These are phyloP conservation scores for Lepus americanus DNA, from an alignment of 2,113 vertebrate genomes.

Conservation along the genomic window DNA sequence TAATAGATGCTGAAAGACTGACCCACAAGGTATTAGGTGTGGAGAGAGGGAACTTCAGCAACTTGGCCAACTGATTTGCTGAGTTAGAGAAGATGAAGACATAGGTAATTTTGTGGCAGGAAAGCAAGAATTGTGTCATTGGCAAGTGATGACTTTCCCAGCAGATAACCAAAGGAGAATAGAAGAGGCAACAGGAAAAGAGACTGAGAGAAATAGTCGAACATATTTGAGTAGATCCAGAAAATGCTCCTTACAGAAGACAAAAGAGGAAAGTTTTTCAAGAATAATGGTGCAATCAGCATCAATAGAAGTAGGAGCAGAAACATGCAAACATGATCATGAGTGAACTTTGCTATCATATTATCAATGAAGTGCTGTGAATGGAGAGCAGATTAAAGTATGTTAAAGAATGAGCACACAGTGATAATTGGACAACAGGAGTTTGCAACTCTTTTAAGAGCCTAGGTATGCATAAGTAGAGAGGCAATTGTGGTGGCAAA, in stretches of 20 bases:
- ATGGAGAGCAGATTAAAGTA: neutral
- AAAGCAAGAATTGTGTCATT: neutral
- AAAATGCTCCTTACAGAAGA: neutral
- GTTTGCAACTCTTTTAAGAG: neutral
- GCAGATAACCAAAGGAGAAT: neutral
- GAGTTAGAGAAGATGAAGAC: neutral
- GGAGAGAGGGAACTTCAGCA: neutral
- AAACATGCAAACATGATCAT: neutral
- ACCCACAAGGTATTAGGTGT: neutral
- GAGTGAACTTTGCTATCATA: neutral
- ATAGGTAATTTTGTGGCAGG: neutral
- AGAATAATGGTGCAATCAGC: neutral
- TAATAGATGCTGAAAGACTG: neutral
- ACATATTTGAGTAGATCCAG: neutral
- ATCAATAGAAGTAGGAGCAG: neutral
- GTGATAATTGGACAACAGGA: neutral
- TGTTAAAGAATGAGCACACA: neutral
- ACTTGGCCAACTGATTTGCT: neutral
- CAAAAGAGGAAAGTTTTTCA: neutral
- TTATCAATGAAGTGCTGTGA: neutral
- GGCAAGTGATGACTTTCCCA: neutral
- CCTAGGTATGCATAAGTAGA: neutral
- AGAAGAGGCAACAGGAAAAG: neutral
- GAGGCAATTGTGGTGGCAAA: neutral
- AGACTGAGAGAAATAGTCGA: neutral